Evolutionary conservation across 2,113 vertebrate species (phyloP), one percentile per base, ranked within the genome.

Genomic region (Panthera tigris): DNA sequence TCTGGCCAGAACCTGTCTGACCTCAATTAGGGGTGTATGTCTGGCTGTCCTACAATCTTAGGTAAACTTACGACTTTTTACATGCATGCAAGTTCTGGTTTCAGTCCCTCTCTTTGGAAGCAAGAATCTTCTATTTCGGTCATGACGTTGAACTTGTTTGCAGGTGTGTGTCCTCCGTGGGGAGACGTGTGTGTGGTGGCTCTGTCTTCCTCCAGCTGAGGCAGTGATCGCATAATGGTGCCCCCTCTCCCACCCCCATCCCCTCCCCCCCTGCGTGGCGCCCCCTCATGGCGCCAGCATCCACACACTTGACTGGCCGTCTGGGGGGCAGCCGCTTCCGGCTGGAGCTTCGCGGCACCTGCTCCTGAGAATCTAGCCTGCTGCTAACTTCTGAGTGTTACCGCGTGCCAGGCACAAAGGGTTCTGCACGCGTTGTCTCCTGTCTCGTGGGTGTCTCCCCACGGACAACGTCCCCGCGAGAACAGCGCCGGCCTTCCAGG

Each of bases 241-340:
- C 6, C 55, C 55, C 55, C 55, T 0, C 18, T 4, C 18, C 55
- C 50, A 50, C 48, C 41, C 41, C 6, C 41, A 1, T 6, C 41
- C 41, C 18, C 52, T 5, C 18, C 5, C 55, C 18, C 1, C 36
- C 21, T 9, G 2, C 19, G 8, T 5, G 33, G 69, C 4, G n/a
- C n/a, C n/a, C 36, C 69, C 69, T 45, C 4, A 23, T 0, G 71
- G 39, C 36, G 10, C 23, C 13, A 39, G 23, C 71, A 5, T 14
- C 23, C 8, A 21, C 3, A 5, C 39, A 41, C 71, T 23, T 74
- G 23, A 63, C 11, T 4, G 36, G 1, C 36, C 15, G 14, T 83
- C 55, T 23, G 4, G 2, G 25, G 36, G 0, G 8, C 36, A 6
- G 15, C 16, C 1, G 3, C 57, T 4, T 31, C 5, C 5, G 7